Evolutionary conservation across 2,888 invertebrate genomes (phyloP), one percentile per base, ranked within the genome.

Genomic region (Chalcosyrphus nemorum): DNA sequence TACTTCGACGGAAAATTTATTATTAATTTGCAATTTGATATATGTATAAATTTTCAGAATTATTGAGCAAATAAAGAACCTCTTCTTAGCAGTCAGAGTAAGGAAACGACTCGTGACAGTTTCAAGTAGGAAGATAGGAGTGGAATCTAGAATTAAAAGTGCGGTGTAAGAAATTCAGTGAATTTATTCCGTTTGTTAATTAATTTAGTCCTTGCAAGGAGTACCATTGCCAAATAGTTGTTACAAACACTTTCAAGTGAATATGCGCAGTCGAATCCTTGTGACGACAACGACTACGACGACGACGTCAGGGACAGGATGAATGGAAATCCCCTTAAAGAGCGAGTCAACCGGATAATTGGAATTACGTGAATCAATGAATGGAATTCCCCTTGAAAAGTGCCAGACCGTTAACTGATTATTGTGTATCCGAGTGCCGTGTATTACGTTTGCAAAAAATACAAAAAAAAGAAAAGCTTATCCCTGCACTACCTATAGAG

Each of bases 381-480:
- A 80, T 66, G 75, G 75, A 76, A 65, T 81, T 50, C 68, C 65
- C 74, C 80, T 84, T 32, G 56, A 80, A 76, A 80, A 52, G 82
- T 80, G 84, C 86, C 63, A 86, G 84, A 86, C 80, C 80, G 86
- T 86, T 66, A 86, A 80, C 59, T 59, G 86, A 82, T 82, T 81
- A 76, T 38, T 52, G 74, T 35, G 61, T 71, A 9, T 32, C 7
- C 9, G 56, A 43, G 27, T 41, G n/a, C 50, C 35, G 27, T 70
- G 52, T 70, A 29, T 35, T 15, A 15, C 13, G 24, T 61, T 50
- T 27, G 21, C 15, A 13, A 13, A 63, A 32, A 47, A 27, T 13
- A 52, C 13, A 47, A 27, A 13, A 13, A 63, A 32, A 47, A 27
- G 13, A 52, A 19, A 47, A 63, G 78, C 76, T 70, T 54, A 65